Conservation (phyloP, 2,113 vertebrate species). For the Cyphomyrus plagiostoma region DNA sequence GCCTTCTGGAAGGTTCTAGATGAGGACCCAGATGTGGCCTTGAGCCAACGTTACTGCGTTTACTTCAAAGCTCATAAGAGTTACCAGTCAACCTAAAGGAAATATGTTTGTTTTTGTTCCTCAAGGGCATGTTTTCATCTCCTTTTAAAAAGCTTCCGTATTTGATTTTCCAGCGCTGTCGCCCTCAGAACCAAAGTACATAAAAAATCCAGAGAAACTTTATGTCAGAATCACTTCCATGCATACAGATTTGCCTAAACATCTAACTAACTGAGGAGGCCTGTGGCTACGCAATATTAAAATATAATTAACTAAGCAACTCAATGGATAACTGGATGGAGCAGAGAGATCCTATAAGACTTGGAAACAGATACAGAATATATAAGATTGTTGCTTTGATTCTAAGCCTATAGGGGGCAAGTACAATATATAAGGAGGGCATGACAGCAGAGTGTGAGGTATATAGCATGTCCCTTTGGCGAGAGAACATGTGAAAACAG, state of each 20-base stretch:
- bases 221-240: background rate
- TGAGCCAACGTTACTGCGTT: background rate
- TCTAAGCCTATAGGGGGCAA: background rate
- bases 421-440: background rate
- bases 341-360: background rate
- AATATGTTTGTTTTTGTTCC: background rate
- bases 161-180: background rate
- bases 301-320: background rate
- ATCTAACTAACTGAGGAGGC: background rate
- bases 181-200: background rate
- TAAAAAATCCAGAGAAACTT: background rate
- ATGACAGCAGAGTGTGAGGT: background rate
- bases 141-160: background rate
- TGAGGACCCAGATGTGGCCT: background rate
- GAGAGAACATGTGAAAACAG: background rate
- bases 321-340: background rate
- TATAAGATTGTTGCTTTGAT: background rate
- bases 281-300: background rate
- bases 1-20: slow-evolving; percentile 1
- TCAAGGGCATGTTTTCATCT: background rate
- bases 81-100: background rate
- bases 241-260: background rate
- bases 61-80: background rate
- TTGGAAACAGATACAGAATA: background rate
- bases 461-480: background rate